Conservation (phyloP, 2,888 invertebrate species). For the Eulithis testata region DNA sequence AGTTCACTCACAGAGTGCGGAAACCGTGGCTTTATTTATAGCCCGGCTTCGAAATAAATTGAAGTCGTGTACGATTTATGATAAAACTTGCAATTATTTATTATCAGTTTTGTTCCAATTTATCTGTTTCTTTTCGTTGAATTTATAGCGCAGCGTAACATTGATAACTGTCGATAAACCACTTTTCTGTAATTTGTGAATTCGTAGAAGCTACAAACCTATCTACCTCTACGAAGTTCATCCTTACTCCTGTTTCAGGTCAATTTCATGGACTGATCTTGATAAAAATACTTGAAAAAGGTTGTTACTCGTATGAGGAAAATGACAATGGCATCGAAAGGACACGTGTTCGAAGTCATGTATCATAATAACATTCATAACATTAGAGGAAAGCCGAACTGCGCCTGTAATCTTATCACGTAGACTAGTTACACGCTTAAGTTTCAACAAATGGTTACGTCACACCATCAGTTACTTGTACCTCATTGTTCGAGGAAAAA, state of each 20-base stretch:
- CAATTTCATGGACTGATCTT: too few relatives aligned
- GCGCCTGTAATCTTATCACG: constrained; percentile 52
- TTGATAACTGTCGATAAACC: not conserved
- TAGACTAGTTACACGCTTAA: constrained; percentile 39
- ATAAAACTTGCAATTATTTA: constrained; percentile 34
- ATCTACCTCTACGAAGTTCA: too few relatives aligned
- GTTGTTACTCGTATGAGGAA: not conserved
- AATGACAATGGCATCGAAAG: not conserved
- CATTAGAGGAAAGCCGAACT: constrained; percentile 22
- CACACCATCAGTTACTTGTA: constrained; percentile 39
- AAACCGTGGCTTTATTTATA: constrained; percentile 57
- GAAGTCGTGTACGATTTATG: constrained; percentile 42
- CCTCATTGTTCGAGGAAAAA: constrained; percentile 45
- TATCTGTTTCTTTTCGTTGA: constrained; percentile 6
- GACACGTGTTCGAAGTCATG: constrained; percentile 24
- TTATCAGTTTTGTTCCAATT: constrained; percentile 31
- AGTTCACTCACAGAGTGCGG: constrained; percentile 47
- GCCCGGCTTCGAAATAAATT: constrained; percentile 50
- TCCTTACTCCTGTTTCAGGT: too few relatives aligned
- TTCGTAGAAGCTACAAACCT: too few relatives aligned
- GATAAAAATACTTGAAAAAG: too few relatives aligned
- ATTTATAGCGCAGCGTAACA: not conserved
- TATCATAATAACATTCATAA: constrained; percentile 28
- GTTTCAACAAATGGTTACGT: constrained; percentile 49
- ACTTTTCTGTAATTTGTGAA: not conserved